Percentiles rank a stretch among this genome's conserved stretches.
phyloP scores from a whole-genome alignment of 2,113 vertebrate species.

The Leptosomus discolor region DNA sequence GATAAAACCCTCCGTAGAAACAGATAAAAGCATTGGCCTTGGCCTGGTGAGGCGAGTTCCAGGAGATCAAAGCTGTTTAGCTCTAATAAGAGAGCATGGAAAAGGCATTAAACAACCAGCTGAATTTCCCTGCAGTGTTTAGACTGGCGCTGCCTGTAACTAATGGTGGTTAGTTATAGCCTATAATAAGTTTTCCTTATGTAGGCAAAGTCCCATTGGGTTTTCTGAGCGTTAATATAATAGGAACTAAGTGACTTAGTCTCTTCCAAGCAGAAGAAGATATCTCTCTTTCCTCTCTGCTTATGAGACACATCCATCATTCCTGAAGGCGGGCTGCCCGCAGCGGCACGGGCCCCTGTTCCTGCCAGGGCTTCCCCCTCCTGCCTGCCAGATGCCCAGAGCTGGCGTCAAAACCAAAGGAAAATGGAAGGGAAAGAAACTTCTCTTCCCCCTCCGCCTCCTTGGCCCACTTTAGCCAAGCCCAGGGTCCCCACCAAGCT shows the following conservation, averaged over 20 bases:
- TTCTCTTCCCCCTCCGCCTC: neutral
- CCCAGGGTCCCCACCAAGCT: accelerated
- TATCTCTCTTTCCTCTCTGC: neutral
- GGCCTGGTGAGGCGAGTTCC: neutral
- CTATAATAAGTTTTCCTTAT: neutral
- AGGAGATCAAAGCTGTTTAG: neutral
- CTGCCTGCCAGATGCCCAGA: neutral
- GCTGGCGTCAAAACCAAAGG: neutral
- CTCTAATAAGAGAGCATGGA: neutral
- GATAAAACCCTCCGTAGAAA: neutral
- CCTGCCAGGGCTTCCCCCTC: neutral
- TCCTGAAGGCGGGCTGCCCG: neutral
- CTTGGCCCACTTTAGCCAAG: neutral
- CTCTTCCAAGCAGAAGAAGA: neutral
- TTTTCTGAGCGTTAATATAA: neutral
- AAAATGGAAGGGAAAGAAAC: neutral
- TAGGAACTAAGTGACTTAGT: neutral
- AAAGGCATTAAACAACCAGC: neutral
- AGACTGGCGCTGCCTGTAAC: neutral
- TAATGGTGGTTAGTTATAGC: neutral
- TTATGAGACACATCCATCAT: neutral
- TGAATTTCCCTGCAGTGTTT: neutral
- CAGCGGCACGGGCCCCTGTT: accelerated
- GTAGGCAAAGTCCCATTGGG: neutral
- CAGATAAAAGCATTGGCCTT: neutral